Evolutionary conservation across 2,888 invertebrate species (phyloP), one percentile per base, ranked within the genome.

Genomic region (Augiades crinisus): DNA sequence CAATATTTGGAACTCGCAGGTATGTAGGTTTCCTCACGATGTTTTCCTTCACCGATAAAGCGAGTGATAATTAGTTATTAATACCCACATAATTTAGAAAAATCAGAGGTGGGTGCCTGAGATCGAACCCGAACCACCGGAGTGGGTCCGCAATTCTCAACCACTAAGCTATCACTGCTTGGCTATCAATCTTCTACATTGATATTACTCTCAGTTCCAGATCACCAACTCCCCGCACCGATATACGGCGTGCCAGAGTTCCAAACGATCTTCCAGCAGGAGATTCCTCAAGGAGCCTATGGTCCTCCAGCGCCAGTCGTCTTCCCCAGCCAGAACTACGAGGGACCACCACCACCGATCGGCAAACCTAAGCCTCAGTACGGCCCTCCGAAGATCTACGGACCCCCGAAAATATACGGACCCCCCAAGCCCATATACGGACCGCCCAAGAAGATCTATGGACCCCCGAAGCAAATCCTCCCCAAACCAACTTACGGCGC

Each of bases 171-270:
- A n/a, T n/a, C n/a, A n/a, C n/a, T n/a, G n/a, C n/a, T n/a, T n/a
- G n/a, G n/a, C n/a, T n/a, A n/a, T n/a, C n/a, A n/a, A n/a, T n/a
- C n/a, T n/a, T n/a, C n/a, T n/a, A n/a, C 3, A 8, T 17, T 14
- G 10, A 21, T n/a, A 36, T 10, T 5, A 22, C 27, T 24, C 6
- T 30, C 60, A 74, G 83, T 91, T 79, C 67, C 83, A 75, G 91
- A 90, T 53, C 53, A 75, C 1, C 76, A 65, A 8, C 75, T 84
- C 8, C 92, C 92, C 1, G 80, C 89, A 1, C 92, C 92, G 12
- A 85, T 92, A 0, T 92, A 92, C 66, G 92, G 92, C 47, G 91
- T 90, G 0, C 92, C 92, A 3, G 87, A 91, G 55, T 72, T 80
- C 37, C 81, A 85, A 5, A 67, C 74, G 2, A 78, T 76, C 58